phyloP scores from a whole-genome alignment of 2,888 invertebrate genomes.

The Malacosoma neustria region DNA sequence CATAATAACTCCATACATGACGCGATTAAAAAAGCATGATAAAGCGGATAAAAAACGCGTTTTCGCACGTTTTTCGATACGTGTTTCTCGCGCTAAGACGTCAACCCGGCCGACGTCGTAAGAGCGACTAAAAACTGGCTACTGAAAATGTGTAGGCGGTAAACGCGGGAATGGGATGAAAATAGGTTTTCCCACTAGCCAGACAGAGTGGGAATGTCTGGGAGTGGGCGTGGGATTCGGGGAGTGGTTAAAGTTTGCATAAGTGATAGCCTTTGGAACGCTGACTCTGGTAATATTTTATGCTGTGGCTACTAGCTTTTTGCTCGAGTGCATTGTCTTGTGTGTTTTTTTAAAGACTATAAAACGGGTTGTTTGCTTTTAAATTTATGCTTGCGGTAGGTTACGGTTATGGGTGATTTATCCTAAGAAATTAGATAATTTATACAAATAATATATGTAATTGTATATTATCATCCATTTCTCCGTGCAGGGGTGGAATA shows the following conservation, averaged over 20 bases:
- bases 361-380: constrained; percentile 37
- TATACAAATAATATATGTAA: too few species aligned
- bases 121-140: constrained; percentile 62
- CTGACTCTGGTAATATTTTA: constrained; percentile 43
- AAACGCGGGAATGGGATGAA: constrained; percentile 37
- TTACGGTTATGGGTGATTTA: constrained; percentile 21
- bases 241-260: constrained; percentile 61
- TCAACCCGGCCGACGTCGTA: constrained; percentile 51
- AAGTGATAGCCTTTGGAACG: constrained; percentile 35
- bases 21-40: not conserved
- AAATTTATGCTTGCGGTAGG: constrained; percentile 45
- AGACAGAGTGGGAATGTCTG: constrained; percentile 28
- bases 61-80: constrained; percentile 5
- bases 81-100: constrained; percentile 31
- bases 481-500: too few species aligned
- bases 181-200: constrained; percentile 16
- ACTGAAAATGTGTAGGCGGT: constrained; percentile 61
- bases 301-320: constrained; percentile 38
- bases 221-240: constrained; percentile 45
- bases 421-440: constrained; percentile 8
- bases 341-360: constrained; percentile 44
- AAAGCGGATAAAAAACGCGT: constrained; percentile 16
- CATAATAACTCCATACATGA: constrained; percentile 15
- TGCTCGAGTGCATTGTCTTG: constrained; percentile 61
- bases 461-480: too few species aligned